Conservation (phyloP, 2,113 vertebrate genomes). For the Trinectes maculatus region DNA sequence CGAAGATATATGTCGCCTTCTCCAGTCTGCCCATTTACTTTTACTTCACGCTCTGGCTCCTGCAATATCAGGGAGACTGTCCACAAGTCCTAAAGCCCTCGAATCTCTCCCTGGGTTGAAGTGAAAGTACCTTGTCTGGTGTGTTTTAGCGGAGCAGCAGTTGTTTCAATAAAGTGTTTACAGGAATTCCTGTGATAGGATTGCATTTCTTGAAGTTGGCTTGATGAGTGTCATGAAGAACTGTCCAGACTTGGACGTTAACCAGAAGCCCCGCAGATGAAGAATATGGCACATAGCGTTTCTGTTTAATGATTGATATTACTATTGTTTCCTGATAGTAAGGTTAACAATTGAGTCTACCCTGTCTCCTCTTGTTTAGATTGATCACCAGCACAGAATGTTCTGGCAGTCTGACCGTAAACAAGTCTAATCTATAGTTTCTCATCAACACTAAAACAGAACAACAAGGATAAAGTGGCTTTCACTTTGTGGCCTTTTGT, state of each 20-base stretch:
- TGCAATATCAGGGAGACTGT: conserved; percentile 69
- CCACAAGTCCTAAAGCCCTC: conserved; percentile 69
- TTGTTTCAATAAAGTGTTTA: conserved; percentile 57
- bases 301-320: conserved; percentile 18
- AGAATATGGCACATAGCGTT: conserved; percentile 8
- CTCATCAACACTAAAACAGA: neutral
- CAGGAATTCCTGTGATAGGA: conserved; percentile 42
- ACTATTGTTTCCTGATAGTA: conserved; percentile 20
- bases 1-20: conserved; percentile 75
- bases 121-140: conserved; percentile 58
- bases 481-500: conserved; percentile 7
- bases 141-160: conserved; percentile 59
- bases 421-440: conserved; percentile 34
- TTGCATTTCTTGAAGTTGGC: conserved; percentile 43
- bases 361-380: conserved; percentile 23
- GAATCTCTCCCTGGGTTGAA: conserved; percentile 71
- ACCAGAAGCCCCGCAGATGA: conserved; percentile 15
- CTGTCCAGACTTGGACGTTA: conserved; percentile 19
- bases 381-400: conserved; percentile 21
- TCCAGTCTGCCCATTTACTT: conserved; percentile 75
- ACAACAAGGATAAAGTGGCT: neutral
- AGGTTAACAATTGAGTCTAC: neutral
- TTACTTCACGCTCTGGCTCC: conserved; percentile 76
- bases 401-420: conserved; percentile 19
- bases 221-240: conserved; percentile 32